Evolutionary conservation across 2,113 vertebrate species (phyloP).

Genomic region (Gobio gobio): DNA sequence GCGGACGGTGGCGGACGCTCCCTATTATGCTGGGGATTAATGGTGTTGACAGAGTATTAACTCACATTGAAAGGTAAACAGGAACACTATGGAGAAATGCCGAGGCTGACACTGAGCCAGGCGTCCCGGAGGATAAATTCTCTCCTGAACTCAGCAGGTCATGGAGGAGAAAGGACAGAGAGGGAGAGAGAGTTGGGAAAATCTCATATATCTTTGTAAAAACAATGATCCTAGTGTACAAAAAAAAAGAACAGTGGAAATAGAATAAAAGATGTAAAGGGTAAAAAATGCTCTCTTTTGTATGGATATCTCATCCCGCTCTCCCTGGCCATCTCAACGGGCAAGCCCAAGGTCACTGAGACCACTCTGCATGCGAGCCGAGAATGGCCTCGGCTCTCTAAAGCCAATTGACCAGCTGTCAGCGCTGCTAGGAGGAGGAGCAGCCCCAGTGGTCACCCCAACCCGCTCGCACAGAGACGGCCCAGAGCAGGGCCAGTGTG

Average conservation of each 20-base stretch:
- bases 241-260: constrained; percentile 35
- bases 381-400: constrained; percentile 36
- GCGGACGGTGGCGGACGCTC: constrained; percentile 50
- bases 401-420: constrained; percentile 58
- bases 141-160: constrained; percentile 34
- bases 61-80: constrained; percentile 64
- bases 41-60: constrained; percentile 65
- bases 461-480: constrained; percentile 30
- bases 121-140: constrained; percentile 58
- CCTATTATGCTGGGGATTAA: constrained; percentile 64
- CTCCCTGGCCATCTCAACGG: constrained; percentile 31
- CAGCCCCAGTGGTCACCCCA: constrained; percentile 51
- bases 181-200: background rate
- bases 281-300: constrained; percentile 26
- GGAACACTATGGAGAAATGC: constrained; percentile 53
- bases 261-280: background rate
- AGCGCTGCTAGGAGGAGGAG: constrained; percentile 26
- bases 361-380: constrained; percentile 51
- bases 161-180: constrained; percentile 36
- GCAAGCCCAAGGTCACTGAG: constrained; percentile 51
- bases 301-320: constrained; percentile 32
- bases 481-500: constrained; percentile 1
- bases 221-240: background rate
- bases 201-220: background rate
- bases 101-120: constrained; percentile 53